Conservation (phyloP, 2,113 vertebrate genomes). For the Eidolon helvum region DNA sequence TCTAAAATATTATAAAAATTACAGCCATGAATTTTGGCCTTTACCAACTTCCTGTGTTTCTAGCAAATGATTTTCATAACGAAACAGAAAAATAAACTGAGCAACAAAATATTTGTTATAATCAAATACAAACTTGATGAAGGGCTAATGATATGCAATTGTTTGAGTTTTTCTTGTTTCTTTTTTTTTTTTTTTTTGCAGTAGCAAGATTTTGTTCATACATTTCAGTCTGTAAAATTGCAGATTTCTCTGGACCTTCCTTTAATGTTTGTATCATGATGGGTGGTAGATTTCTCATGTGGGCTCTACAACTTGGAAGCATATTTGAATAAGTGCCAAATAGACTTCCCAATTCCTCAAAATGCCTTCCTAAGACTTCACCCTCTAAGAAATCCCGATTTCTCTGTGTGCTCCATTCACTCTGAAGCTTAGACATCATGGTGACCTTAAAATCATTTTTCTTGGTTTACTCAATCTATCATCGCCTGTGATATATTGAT, state of each 20-base stretch:
- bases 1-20: background rate
- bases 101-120: background rate
- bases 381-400: background rate
- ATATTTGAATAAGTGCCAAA: background rate
- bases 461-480: background rate
- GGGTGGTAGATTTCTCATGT: background rate
- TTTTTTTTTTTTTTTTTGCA: background rate
- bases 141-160: background rate
- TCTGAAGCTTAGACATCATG: background rate
- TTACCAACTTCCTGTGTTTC: background rate
- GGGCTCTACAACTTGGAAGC: background rate
- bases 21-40: background rate
- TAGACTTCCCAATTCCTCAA: background rate
- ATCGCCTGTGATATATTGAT: background rate
- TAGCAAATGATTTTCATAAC: background rate
- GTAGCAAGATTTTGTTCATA: background rate
- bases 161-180: background rate
- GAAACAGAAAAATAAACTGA: background rate
- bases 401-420: slow-evolving; percentile 12
- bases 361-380: background rate
- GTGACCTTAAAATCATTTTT: background rate
- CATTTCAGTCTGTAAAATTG: background rate
- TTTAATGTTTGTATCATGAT: background rate
- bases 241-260: background rate
- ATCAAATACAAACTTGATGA: background rate